Evolutionary conservation across 2,113 vertebrate genomes (phyloP).

Genomic region (Zeus faber): DNA sequence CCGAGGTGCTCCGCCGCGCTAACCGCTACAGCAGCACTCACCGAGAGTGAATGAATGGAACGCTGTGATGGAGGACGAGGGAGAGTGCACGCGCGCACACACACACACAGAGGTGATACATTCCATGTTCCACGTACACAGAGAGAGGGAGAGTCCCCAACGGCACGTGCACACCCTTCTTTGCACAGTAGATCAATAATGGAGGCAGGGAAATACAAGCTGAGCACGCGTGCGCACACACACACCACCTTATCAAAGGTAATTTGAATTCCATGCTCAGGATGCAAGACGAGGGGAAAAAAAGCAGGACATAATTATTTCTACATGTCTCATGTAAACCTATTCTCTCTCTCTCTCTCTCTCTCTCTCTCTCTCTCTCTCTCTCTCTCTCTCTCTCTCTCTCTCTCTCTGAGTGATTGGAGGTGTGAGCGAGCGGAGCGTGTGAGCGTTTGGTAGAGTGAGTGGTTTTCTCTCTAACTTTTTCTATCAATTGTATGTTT

Average conservation of each 20-base stretch:
- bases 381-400: background rate
- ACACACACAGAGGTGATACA: background rate
- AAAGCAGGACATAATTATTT: conserved; percentile 32
- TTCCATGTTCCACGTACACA: background rate
- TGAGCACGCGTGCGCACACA: background rate
- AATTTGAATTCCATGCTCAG: conserved; percentile 53
- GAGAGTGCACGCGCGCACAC: background rate
- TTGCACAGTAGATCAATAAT: too few relatives aligned
- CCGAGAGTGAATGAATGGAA: conserved; percentile 23
- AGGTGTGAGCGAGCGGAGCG: too few relatives aligned
- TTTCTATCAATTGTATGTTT: too few relatives aligned
- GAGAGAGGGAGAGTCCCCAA: background rate
- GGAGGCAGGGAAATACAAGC: too few relatives aligned
- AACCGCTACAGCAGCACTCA: conserved; percentile 1
- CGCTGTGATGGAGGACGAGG: background rate
- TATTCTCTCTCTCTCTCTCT: conserved; percentile 3
- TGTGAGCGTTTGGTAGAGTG: too few relatives aligned
- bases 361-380: background rate
- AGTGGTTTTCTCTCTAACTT: too few relatives aligned
- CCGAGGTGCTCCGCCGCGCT: background rate
- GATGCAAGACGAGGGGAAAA: conserved; percentile 40
- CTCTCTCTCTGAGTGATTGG: too few relatives aligned
- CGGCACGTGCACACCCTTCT: too few relatives aligned
- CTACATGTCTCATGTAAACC: background rate
- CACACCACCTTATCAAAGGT: conserved; percentile 55